phyloP scores from a whole-genome alignment of 1,140 invertebrate species.

The Coenobita brevimanus region DNA sequence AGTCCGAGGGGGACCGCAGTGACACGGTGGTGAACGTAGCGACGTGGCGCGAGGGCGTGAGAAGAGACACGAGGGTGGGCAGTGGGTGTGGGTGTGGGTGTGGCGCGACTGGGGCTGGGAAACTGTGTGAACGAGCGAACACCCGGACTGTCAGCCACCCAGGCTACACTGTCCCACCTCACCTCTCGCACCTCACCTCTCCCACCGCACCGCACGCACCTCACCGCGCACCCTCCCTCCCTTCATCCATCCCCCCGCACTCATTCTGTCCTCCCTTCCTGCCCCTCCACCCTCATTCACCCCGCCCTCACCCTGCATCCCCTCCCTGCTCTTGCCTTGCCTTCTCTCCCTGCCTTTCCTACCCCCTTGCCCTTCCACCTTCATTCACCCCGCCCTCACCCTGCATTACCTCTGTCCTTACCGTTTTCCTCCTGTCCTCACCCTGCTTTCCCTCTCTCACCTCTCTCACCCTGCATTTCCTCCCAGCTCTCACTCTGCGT shows the following conservation, averaged over 20 bases:
- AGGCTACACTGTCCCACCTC: constrained; percentile 36
- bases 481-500: not conserved
- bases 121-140: not conserved
- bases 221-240: constrained; percentile 37
- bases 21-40: too few relatives aligned
- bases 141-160: constrained; percentile 25
- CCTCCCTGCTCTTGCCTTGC: too few relatives aligned
- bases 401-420: not conserved
- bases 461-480: not conserved
- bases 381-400: not conserved
- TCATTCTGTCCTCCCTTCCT: not conserved
- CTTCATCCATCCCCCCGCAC: not conserved
- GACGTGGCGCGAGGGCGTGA: not conserved
- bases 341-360: not conserved
- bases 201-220: not conserved
- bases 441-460: not conserved
- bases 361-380: not conserved
- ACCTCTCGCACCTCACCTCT: not conserved
- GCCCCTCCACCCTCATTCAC: not conserved
- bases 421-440: too few relatives aligned
- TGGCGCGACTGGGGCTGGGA: not conserved
- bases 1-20: too few relatives aligned
- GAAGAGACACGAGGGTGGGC: not conserved
- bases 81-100: not conserved
- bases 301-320: too few relatives aligned